A percentile compares a stretch with the other conserved stretches of the same genome.
Evolutionary conservation across 2,113 vertebrate species (phyloP).

Genomic region (Danionella cerebrum): DNA sequence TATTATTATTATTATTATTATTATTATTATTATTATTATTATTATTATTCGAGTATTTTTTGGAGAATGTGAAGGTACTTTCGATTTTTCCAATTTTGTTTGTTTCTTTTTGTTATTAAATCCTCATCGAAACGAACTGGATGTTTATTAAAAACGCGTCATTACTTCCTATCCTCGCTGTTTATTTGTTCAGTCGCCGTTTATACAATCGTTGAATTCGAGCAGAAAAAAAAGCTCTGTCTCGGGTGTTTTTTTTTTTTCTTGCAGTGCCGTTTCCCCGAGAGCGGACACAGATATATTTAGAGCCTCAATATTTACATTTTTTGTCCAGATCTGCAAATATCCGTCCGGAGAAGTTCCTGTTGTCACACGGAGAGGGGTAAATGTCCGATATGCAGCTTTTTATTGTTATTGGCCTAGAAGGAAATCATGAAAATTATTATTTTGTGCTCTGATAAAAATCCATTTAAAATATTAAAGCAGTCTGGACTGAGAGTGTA

Average conservation of each 20-base stretch:
- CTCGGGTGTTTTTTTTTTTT: conserved; percentile 30
- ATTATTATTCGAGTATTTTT: too few relatives aligned
- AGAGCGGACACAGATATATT: conserved; percentile 44
- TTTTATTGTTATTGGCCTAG: neutral
- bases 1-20: too few relatives aligned
- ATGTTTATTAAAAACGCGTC: too few relatives aligned
- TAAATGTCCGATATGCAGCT: neutral
- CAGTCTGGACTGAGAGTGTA: conserved; percentile 14
- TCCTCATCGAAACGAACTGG: too few relatives aligned
- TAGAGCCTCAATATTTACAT: conserved; percentile 52
- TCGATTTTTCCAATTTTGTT: too few relatives aligned
- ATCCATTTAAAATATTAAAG: neutral
- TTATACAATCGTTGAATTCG: conserved; percentile 27
- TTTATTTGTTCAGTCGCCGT: conserved; percentile 6
- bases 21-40: too few relatives aligned
- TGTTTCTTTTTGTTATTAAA: too few relatives aligned
- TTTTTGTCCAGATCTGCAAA: conserved; percentile 55
- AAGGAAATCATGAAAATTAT: too few relatives aligned
- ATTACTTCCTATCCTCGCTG: neutral
- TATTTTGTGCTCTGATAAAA: too few relatives aligned
- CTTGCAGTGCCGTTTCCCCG: conserved; percentile 27
- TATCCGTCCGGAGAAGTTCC: conserved; percentile 45
- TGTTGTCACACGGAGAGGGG: conserved; percentile 38
- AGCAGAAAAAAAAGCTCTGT: too few relatives aligned
- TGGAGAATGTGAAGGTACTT: too few relatives aligned